Evolutionary conservation across 2,888 invertebrate species (phyloP), one percentile per base, ranked within the genome.

Genomic region (Metalampra italica): DNA sequence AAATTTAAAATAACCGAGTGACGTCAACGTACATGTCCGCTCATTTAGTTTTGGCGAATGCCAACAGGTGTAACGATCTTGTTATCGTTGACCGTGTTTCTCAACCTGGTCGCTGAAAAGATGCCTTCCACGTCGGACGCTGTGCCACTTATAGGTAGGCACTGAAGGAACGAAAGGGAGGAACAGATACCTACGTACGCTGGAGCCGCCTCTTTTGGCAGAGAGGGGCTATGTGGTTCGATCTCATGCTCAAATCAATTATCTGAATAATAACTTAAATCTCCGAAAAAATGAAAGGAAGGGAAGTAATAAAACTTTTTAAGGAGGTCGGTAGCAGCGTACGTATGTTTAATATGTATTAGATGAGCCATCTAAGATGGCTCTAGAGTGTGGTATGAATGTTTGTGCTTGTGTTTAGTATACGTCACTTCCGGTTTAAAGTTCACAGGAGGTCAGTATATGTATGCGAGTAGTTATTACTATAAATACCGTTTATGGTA

Each of bases 71-170:
- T 97, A 91, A 97, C 97, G 90, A 97, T 97, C 89, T 94, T 97
- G 90, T 94, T 98, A 90, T 98, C 98, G 89, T 94, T 98, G 93
- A 98, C 97, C 91, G 97, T 98, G 90, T 98, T 98, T 93, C 94
- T 97, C 91, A 96, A 97, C 92, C 95, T 98, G 92, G 97, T 98
- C 82, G 97, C 97, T 70, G 97, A 98, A 93, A 97, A 97, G 91
- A 95, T 98, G 94, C 97, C 97, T 86, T 94, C 94, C 66, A 93
- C 94, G 74, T 94, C 94, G 87, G 94, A 94, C 86, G 94, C 94
- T 86, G 94, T 94, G 85, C 94, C 94, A 84, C 91, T 94, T 84
- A 94, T 94, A 94, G 94, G 94, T 94, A 92, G 55, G 55, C 60
- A 68, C 54, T 53, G 49, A 69, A 68, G 68, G 62, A 60, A 30